Evolutionary conservation across 2,113 vertebrate genomes (phyloP).

Genomic region (Axis porcinus): DNA sequence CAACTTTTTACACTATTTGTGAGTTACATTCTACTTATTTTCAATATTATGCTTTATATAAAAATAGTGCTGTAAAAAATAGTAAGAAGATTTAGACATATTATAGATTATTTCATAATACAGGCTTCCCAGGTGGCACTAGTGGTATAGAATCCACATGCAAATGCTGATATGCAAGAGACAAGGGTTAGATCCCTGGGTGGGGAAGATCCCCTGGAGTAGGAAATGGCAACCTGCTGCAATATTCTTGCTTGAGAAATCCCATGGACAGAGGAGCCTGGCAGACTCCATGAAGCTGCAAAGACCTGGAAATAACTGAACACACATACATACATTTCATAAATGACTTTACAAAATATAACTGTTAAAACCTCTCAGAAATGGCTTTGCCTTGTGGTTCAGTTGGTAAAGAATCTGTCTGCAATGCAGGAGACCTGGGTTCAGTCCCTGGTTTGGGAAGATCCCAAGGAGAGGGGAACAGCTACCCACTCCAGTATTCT

Average conservation of each 20-base stretch:
- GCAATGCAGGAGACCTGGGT: neutral
- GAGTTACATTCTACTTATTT: neutral
- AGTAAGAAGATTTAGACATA: neutral
- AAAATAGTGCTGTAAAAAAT: neutral
- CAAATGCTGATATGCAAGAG: neutral
- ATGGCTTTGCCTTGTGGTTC: neutral
- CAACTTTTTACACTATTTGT: neutral
- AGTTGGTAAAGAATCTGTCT: neutral
- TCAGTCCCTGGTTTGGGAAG: neutral
- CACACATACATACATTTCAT: neutral
- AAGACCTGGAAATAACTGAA: neutral
- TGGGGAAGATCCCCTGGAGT: neutral
- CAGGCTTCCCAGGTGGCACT: neutral
- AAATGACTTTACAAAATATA: neutral
- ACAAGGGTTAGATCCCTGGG: neutral
- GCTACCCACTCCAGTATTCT: neutral
- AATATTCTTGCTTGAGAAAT: neutral
- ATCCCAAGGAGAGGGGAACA: neutral
- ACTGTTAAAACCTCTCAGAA: neutral
- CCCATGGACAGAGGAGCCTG: neutral
- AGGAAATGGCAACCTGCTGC: neutral
- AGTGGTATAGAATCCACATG: neutral
- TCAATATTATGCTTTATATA: neutral
- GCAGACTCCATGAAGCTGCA: neutral
- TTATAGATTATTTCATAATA: neutral